Evolutionary conservation across 2,888 invertebrate species (phyloP).

Genomic region (Rhogogaster chlorosoma): DNA sequence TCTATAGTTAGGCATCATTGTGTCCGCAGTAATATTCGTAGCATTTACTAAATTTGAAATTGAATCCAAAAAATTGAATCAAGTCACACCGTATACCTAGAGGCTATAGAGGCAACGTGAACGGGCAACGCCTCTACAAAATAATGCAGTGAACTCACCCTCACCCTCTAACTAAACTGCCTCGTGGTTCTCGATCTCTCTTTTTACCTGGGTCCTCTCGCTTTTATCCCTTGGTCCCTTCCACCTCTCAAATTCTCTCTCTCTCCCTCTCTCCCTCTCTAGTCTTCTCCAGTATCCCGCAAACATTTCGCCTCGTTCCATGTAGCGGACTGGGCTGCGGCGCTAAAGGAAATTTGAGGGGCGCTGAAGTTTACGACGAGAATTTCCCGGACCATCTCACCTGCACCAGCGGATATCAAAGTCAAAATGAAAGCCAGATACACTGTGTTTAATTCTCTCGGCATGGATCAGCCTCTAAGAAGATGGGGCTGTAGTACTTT

Average conservation of each 20-base stretch:
- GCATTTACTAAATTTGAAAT: neutral
- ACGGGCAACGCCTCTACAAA: slow-evolving; percentile 5
- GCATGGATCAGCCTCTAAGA: neutral
- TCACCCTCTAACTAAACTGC: too few relatives aligned
- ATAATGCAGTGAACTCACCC: slow-evolving; percentile 47
- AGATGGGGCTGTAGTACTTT: neutral
- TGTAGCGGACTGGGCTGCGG: neutral
- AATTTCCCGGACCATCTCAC: slow-evolving; percentile 42
- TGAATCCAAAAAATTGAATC: slow-evolving; percentile 4
- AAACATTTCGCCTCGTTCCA: neutral
- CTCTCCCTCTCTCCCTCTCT: neutral
- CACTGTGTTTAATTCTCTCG: neutral
- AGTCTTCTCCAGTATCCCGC: neutral
- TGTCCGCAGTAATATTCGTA: neutral
- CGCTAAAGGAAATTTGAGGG: slow-evolving; percentile 24
- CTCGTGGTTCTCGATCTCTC: neutral
- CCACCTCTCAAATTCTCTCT: neutral
- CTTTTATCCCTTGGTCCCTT: neutral
- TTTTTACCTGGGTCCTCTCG: neutral
- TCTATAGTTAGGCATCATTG: neutral
- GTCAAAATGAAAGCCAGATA: neutral
- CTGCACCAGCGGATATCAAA: slow-evolving; percentile 51
- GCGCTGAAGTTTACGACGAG: slow-evolving; percentile 44
- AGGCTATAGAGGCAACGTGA: neutral
- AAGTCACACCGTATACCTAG: neutral